Conservation (phyloP, 2,113 vertebrate genomes). For the Stegostoma tigrinum region DNA sequence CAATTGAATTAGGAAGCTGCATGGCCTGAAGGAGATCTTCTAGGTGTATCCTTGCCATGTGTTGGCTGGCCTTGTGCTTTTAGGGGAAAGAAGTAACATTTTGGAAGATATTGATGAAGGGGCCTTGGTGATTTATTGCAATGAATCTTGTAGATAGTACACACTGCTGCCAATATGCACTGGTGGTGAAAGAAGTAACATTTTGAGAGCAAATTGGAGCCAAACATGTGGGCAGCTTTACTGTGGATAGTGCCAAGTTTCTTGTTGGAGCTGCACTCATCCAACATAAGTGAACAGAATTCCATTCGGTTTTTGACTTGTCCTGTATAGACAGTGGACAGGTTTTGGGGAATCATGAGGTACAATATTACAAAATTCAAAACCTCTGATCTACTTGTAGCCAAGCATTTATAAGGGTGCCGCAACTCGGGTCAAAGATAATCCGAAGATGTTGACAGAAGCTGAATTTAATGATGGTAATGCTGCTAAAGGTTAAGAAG, state of each 20-base stretch:
- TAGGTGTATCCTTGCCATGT: background rate
- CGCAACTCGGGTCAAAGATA: too few species aligned
- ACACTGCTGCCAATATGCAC: background rate
- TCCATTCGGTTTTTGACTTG: background rate
- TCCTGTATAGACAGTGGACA: background rate
- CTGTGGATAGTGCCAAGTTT: background rate
- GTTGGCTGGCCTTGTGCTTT: background rate
- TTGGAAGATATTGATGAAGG: background rate
- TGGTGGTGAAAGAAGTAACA: background rate
- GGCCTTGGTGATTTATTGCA: background rate
- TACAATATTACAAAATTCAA: background rate
- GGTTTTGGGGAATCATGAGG: too few species aligned
- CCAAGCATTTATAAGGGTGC: background rate
- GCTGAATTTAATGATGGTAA: too few species aligned
- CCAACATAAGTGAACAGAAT: background rate
- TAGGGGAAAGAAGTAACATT: background rate
- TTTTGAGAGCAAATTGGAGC: background rate
- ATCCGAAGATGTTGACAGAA: too few species aligned
- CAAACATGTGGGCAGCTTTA: background rate
- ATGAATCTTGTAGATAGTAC: background rate
- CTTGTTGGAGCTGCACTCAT: background rate
- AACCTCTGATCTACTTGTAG: background rate
- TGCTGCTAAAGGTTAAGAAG: too few species aligned
- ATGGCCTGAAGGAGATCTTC: background rate
- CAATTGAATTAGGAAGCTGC: background rate